These are phyloP conservation scores for Tuta absoluta DNA, from an alignment of 2,888 invertebrate genomes.

Conservation along the genomic window DNA sequence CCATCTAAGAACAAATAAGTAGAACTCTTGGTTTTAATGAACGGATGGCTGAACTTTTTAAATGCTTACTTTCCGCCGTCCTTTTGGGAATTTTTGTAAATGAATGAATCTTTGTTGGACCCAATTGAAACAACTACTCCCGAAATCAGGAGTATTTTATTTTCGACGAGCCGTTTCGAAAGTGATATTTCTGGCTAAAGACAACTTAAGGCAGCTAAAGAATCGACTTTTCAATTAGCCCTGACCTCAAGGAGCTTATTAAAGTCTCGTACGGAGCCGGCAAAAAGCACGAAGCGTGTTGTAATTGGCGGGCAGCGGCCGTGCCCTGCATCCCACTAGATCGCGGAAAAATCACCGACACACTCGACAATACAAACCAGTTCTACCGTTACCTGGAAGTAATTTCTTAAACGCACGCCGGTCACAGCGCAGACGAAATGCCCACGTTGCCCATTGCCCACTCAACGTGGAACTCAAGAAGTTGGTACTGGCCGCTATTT, in stretches of 20 bases:
- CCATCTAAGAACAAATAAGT: not conserved
- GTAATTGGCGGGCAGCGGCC: conserved; percentile 13
- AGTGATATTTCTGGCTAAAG: conserved; percentile 11
- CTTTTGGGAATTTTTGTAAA: not conserved
- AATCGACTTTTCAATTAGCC: conserved; percentile 13
- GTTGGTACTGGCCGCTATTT: conserved; percentile 38
- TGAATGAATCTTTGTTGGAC: conserved; percentile 1
- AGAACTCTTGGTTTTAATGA: not conserved
- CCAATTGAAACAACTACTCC: not conserved
- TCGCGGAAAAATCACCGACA: conserved; percentile 62
- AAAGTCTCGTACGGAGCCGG: conserved; percentile 4
- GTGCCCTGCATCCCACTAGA: conserved; percentile 33
- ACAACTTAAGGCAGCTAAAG: not conserved
- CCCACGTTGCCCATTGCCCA: not conserved
- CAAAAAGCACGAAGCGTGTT: conserved; percentile 19
- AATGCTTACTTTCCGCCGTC: not conserved
- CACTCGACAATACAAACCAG: conserved; percentile 64
- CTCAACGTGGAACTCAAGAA: conserved; percentile 20
- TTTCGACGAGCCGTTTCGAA: conserved; percentile 3
- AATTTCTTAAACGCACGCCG: conserved; percentile 66
- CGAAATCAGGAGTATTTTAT: not conserved
- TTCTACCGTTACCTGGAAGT: conserved; percentile 73
- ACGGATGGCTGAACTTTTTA: not conserved
- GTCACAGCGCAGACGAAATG: conserved; percentile 48
- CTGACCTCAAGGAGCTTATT: conserved; percentile 9